Base-by-base conservation (phyloP, 2,888 invertebrate species). In the Cheiracanthium punctorium region DNA sequence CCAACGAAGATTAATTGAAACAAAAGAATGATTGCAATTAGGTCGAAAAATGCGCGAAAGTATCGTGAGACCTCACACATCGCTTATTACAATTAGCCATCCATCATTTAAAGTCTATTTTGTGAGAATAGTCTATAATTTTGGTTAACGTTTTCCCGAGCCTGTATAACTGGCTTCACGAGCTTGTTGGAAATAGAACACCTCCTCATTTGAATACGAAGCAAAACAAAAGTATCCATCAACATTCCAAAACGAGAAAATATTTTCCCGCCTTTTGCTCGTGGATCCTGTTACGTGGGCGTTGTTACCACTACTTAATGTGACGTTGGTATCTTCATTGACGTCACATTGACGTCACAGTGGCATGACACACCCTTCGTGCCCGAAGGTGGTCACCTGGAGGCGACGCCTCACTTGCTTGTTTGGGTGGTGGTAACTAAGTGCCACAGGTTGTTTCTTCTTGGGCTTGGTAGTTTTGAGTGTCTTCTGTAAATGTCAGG, bases 201-300 rank as follows among this genome's bases (percentile, higher is more conserved):
- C 72, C 64, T 48, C 30, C 76, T 76, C 71, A 76, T 82, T 82
- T 82, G 28, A 82, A 82, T 82, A 71, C 76, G 64, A 37, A 80
- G 65, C 71, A 41, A 71, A 75, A 75, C 65, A 65, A 75, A 58
- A 58, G 17, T 64, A 73, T 37, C 37, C 33, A 64, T 58, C 75
- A 52, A 75, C 74, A 85, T 85, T 85, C 84, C 79, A 73, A n/a
- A 33, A 43, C 29, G 4, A 58, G 74, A 32, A 79, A 67, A 48
- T 69, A 65, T 41, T 84, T 85, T 85, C 74, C 84, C 84, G 74
- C 74, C 84, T 74, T 85, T 79, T 79, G 28, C 74, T 73, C 30
- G 52, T 28, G 73, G 84, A 85, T 85, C 84, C 84, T 85, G 84
- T 85, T 85, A 85, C 84, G 84, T 85, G 84, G 84, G 84, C 84